phyloP scores from a whole-genome alignment of 2,113 vertebrate species.

The Deroptyus accipitrinus region DNA sequence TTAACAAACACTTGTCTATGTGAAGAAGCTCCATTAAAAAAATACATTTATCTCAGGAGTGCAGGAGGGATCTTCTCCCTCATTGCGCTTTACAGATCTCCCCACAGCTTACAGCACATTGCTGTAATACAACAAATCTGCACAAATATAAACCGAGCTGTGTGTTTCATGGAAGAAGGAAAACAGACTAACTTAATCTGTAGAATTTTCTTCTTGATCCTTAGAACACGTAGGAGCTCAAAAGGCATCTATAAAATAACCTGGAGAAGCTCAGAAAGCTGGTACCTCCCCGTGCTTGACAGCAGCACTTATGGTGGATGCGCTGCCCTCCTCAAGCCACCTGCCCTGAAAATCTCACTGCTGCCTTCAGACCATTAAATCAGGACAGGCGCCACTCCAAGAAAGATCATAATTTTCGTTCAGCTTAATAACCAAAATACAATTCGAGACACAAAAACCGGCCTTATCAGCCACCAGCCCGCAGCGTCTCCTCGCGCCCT shows the following conservation, averaged over 20 bases:
- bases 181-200: not conserved
- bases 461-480: accelerated
- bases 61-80: not conserved
- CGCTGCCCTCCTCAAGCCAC: not conserved
- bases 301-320: not conserved
- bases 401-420: not conserved
- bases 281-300: not conserved
- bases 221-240: not conserved
- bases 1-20: not conserved
- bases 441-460: too few relatives aligned
- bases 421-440: not conserved
- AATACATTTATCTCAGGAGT: not conserved
- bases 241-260: not conserved
- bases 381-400: not conserved
- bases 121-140: not conserved
- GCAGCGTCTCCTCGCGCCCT: accelerated
- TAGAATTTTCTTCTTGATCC: not conserved
- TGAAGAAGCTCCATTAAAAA: not conserved
- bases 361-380: not conserved
- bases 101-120: not conserved
- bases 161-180: not conserved
- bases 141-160: not conserved
- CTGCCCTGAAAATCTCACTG: not conserved
- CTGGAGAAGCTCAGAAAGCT: not conserved
- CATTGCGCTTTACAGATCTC: not conserved